Conservation (phyloP, 92 coral and sea anemone species). For the Ricordea florida region DNA sequence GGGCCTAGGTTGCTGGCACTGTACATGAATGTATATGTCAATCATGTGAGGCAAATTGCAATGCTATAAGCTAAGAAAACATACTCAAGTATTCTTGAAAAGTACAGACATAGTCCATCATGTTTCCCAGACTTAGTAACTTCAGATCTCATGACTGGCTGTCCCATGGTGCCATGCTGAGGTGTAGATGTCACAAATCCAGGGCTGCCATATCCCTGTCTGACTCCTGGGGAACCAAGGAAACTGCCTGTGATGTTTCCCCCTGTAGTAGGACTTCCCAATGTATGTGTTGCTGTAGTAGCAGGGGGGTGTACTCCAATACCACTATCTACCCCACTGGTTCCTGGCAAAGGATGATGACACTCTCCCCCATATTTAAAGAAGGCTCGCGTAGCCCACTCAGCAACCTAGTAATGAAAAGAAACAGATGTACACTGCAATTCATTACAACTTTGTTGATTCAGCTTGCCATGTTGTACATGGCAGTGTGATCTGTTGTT, state of each 20-base stretch:
- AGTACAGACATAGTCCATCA: constrained; percentile 88
- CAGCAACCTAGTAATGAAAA: constrained; percentile 64
- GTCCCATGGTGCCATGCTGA: constrained; percentile 70
- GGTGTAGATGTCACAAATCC: constrained; percentile 85
- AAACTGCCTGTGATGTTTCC: constrained; percentile 79
- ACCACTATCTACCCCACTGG: constrained; percentile 41
- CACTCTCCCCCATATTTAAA: constrained; percentile 82
- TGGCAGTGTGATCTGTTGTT: no score
- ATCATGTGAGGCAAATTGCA: no score
- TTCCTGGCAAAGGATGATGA: constrained; percentile 39
- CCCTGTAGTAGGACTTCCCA: constrained; percentile 61
- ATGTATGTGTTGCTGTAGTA: constrained; percentile 49
- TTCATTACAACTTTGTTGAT: background rate
- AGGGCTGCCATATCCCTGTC: constrained; percentile 43
- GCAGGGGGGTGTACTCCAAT: constrained; percentile 44
- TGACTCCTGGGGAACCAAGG: constrained; percentile 66
- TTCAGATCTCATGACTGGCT: constrained; percentile 84
- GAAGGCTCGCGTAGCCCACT: constrained; percentile 97
- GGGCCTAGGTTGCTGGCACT: no score
- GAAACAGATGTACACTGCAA: background rate
- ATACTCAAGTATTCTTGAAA: constrained; percentile 91
- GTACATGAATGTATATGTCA: no score
- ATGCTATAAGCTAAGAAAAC: no score
- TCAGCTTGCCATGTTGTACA: background rate
- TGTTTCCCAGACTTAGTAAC: constrained; percentile 85